Base-by-base conservation (phyloP, 2,888 invertebrate genomes). In the Mesorhabditis sp. region DNA sequence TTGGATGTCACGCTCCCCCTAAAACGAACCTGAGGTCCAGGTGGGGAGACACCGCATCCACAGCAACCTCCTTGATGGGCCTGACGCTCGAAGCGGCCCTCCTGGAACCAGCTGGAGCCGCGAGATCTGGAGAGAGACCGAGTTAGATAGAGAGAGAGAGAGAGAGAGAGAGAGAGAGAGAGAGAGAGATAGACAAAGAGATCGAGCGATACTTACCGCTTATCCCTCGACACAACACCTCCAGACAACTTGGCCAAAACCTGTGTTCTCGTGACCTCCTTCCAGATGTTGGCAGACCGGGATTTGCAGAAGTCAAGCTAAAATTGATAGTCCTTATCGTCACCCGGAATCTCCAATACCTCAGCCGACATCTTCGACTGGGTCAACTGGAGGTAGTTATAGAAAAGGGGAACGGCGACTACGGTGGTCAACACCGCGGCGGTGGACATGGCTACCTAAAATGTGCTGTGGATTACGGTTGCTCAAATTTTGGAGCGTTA, bases 1-100 rank as follows among this genome's bases (percentile, higher is more conserved):
- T 66, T 65, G 65, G 44, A 45, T 28, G 28, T 69, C 66, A 28
- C 2, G 28, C 28, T 28, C 28, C 1, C 1, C 42, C 66, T 62
- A 28, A 65, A 66, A 15, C 66, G 1, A 50, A 69, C 43, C 62
- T 78, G 78, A 50, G 81, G 78, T 61, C 82, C 80, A 66, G 74
- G 74, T 72, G 75, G 72, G 61, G 76, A 76, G 43, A 77, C 78
- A 61, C 79, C 78, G 50, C 79, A 79, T 28, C 79, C 77, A 68
- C 80, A 80, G 70, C 79, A 80, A 7, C 74, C 75, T 58, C 77
- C 80, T 15, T 65, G 65, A 2, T 7, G 41, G 7, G 15, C 63
- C 3, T 50, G 58, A 13, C 58, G 7, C 58, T 50, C 58, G 10
- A 10, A 50, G 7, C 58, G 58, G 7, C 58, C 58, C 7, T 50